phyloP scores from a whole-genome alignment of 2,888 invertebrate genomes.

The Dione juno region DNA sequence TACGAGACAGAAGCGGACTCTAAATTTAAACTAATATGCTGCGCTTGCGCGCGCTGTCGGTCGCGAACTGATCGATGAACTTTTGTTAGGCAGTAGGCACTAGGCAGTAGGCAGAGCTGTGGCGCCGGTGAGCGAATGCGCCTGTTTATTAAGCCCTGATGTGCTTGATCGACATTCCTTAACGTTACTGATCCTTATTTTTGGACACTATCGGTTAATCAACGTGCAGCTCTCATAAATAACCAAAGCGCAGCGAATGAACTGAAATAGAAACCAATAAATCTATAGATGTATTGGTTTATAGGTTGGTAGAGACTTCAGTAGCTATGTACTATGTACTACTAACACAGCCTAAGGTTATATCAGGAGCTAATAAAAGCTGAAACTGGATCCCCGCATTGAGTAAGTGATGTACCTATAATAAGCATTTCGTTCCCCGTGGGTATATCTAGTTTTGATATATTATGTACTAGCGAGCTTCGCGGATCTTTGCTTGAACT shows the following conservation, averaged over 20 bases:
- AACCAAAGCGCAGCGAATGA: conserved; percentile 7
- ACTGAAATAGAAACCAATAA: conserved; percentile 35
- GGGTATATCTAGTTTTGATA: neutral
- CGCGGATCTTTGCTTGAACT: too few relatives aligned
- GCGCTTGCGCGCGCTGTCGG: conserved; percentile 64
- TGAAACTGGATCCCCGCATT: conserved; percentile 12
- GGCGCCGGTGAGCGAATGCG: conserved; percentile 62
- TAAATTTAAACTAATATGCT: conserved; percentile 54
- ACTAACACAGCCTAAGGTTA: neutral
- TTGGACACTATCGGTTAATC: conserved; percentile 63
- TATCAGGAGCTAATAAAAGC: conserved; percentile 8
- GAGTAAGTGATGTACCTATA: neutral
- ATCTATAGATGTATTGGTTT: conserved; percentile 21
- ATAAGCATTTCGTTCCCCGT: neutral
- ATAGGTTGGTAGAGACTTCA: neutral
- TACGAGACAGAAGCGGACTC: conserved; percentile 48
- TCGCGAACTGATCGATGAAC: conserved; percentile 71
- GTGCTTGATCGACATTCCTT: conserved; percentile 65
- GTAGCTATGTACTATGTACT: neutral
- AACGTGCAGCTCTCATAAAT: conserved; percentile 43
- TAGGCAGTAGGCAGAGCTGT: too few relatives aligned
- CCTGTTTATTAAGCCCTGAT: conserved; percentile 59
- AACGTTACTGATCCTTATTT: conserved; percentile 66
- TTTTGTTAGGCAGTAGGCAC: conserved; percentile 57
- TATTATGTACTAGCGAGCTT: too few relatives aligned